Conservation (phyloP, 2,888 invertebrate species). For the Geotrupes spiniger region DNA sequence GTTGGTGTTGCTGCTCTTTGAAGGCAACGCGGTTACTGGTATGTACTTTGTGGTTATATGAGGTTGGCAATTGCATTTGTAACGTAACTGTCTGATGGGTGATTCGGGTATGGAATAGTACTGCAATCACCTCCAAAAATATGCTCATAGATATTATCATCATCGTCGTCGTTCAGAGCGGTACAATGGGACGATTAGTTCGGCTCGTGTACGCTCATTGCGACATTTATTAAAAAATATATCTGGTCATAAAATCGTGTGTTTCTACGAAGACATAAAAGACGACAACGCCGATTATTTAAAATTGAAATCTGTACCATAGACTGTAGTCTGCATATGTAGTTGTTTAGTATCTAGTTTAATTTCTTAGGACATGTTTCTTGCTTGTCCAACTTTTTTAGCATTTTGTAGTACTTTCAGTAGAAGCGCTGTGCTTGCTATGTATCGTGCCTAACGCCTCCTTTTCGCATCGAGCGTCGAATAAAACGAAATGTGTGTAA, state of each 20-base stretch:
- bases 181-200: too few relatives aligned
- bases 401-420: conserved; percentile 30
- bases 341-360: background rate
- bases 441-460: conserved; percentile 19
- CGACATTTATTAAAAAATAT: background rate
- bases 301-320: background rate
- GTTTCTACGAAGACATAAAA: too few relatives aligned
- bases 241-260: too few relatives aligned
- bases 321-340: background rate
- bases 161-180: too few relatives aligned
- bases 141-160: too few relatives aligned
- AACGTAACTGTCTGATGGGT: too few relatives aligned
- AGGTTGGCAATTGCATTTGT: too few relatives aligned
- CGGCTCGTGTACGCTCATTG: background rate
- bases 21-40: too few relatives aligned
- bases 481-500: conserved; percentile 1
- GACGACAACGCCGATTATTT: background rate
- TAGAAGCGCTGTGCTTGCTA: conserved; percentile 43
- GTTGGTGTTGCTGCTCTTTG: too few relatives aligned
- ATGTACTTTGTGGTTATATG: too few relatives aligned
- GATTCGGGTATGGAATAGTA: too few relatives aligned
- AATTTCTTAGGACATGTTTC: conserved; percentile 30
- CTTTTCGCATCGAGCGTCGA: conserved; percentile 4
- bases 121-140: too few relatives aligned
- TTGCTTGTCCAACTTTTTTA: conserved; percentile 36